Base-by-base conservation (phyloP, 2,888 invertebrate species). In the Dicyrtoma fusca region DNA sequence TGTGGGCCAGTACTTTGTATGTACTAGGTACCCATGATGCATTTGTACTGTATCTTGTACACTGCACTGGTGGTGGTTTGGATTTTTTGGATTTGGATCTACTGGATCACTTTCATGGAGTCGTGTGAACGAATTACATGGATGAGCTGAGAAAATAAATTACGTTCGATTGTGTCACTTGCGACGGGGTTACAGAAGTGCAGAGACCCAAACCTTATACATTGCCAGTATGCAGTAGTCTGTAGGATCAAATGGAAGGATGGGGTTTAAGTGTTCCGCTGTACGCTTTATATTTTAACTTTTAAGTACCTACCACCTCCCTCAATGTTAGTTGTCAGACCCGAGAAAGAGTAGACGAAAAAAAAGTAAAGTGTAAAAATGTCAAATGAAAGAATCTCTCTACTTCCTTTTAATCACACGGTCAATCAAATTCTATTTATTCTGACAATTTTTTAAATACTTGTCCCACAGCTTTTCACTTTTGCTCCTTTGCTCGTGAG, bases 381-480 rank as follows among this genome's bases (percentile, higher is more conserved):
- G 34, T 47, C 21, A 65, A 45, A 45, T 64, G 25, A 64, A 65
- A 23, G 23, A 65, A 65, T 34, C 23, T 61, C 23, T 61, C 17
- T 21, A 19, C 65, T 19, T 51, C 45, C 34, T 65, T 53, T 53
- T 51, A 51, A 65, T 65, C 47, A 47, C 19, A 53, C 65, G 61
- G 61, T 61, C 61, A 61, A 65, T 65, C 65, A 65, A 65, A 51
- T 65, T 65, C 25, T 65, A 61, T 42, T 19, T 61, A 34, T 34
- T 34, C 8, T 34, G 34, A 34, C 34, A 34, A 34, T 34, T 34
- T 34, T 34, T 34, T 34, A 34, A 34, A 34, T 34, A 34, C 34
- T 34, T 34, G 34, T 34, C 34, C 34, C 34, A 34, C 34, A 34
- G 34, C 34, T 34, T 34, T 34, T 34, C 34, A 34, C 34, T 34